Base-by-base conservation (phyloP, 2,888 invertebrate genomes). In the Eupithecia pulchellata region DNA sequence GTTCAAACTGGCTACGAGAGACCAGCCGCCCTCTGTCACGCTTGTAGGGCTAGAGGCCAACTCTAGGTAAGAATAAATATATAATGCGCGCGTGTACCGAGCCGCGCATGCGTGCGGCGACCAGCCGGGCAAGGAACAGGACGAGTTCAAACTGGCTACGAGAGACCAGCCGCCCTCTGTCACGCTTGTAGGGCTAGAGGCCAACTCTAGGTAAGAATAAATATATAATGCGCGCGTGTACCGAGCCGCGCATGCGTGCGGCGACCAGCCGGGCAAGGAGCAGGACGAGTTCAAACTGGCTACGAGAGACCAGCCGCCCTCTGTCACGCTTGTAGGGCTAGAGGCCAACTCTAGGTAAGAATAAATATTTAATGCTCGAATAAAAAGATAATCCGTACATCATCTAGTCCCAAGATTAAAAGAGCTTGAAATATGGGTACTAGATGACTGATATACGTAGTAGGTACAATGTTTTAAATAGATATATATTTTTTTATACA, bases 171-270 rank as follows among this genome's bases (percentile, higher is more conserved):
- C 91, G 17, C 69, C 66, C 2, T 34, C 66, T 4, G 55, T 66
- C 36, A 70, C 66, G 9, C 42, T 70, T 5, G 20, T 14, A n/a
- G 69, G 62, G 30, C 60, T 66, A n/a, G 32, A 55, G 32, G 34
- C 65, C 4, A 61, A 60, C 67, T 71, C 66, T 34, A 71, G 66
- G 71, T 71, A 47, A 42, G 39, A 14, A 32, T 32, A 8, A 17
- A 29, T 30, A 13, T 13, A 13, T 11, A 25, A 20, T 25, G 52
- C 20, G 20, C 34, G 34, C n/a, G 52, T 52, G 52, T 98, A 97
- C 91, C 95, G 98, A 68, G 97, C 97, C 1, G 97, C 98, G 8
- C 93, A 94, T 68, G 89, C 91, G 1, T 93, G 93, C 66, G 97
- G 86, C 0, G 82, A 96, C 95, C 66, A 79, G 14, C 75, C 79